A percentile compares a stretch with the other conserved stretches of the same genome.
Conservation (phyloP, 2,888 invertebrate species). For the Frankliniella intonsa region DNA sequence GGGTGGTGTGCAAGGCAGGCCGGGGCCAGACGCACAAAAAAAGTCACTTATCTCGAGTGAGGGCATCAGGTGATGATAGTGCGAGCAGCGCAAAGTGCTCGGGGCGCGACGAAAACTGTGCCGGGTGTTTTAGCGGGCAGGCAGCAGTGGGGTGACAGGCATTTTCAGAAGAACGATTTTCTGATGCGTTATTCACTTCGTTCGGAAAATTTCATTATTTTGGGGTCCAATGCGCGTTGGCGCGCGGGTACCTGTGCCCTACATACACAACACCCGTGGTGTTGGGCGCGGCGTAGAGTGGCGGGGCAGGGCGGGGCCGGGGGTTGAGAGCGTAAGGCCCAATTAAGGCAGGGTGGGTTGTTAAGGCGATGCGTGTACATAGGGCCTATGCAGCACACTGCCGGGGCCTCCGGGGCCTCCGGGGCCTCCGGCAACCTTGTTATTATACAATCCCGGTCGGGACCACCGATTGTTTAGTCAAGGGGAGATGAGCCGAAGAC, state of each 20-base stretch:
- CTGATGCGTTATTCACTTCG: too few relatives aligned
- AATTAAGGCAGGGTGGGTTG: constrained; percentile 3
- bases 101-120: neutral
- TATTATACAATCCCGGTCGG: constrained; percentile 15
- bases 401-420: neutral
- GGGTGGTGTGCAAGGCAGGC: neutral
- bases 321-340: neutral
- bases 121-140: too few relatives aligned
- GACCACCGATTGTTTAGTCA: constrained; percentile 13
- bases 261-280: too few relatives aligned
- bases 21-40: neutral
- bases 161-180: too few relatives aligned
- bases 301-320: too few relatives aligned
- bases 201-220: too few relatives aligned
- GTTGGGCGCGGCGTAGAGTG: too few relatives aligned
- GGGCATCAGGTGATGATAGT: neutral
- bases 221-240: too few relatives aligned
- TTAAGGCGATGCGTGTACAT: neutral
- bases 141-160: too few relatives aligned
- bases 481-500: constrained; percentile 23
- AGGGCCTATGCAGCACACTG: neutral
- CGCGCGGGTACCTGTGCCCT: too few relatives aligned
- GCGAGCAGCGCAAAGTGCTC: neutral
- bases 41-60: neutral
- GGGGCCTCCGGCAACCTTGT: constrained; percentile 9